Percentiles rank a stretch among this genome's conserved stretches.
These are phyloP conservation scores for Cancer borealis DNA, from an alignment of 2,888 invertebrate species.

Conservation along the genomic window DNA sequence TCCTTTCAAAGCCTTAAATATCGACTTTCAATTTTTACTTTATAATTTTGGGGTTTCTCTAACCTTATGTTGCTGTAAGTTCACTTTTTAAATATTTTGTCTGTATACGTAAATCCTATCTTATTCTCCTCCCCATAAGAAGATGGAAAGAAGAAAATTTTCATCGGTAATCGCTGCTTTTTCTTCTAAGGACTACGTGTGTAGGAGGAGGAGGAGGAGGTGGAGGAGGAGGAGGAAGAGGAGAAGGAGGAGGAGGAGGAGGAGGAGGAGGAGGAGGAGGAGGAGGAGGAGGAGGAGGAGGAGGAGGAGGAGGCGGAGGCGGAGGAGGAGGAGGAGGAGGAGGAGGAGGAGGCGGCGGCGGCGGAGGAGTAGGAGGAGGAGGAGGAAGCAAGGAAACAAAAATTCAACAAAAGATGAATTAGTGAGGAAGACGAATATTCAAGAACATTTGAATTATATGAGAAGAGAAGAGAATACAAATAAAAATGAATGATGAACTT, in stretches of 20 bases:
- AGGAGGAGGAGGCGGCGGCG: background rate
- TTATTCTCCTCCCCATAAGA: background rate
- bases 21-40: background rate
- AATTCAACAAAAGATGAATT: background rate
- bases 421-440: background rate
- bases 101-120: background rate
- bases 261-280: background rate
- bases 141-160: background rate
- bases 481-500: background rate
- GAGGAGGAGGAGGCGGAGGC: slow-evolving; percentile 44
- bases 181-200: background rate
- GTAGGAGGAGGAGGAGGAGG: slow-evolving; percentile 2
- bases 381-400: background rate
- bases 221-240: slow-evolving; percentile 39
- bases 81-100: background rate
- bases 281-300: background rate
- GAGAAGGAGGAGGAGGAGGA: background rate
- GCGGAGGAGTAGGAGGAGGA: background rate
- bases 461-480: background rate
- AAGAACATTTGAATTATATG: background rate
- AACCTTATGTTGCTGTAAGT: background rate
- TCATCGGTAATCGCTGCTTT: background rate
- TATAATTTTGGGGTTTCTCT: background rate
- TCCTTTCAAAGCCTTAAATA: background rate
- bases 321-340: background rate